Base-by-base conservation (phyloP, 2,113 vertebrate species). In the Coptodon bakossiorum region DNA sequence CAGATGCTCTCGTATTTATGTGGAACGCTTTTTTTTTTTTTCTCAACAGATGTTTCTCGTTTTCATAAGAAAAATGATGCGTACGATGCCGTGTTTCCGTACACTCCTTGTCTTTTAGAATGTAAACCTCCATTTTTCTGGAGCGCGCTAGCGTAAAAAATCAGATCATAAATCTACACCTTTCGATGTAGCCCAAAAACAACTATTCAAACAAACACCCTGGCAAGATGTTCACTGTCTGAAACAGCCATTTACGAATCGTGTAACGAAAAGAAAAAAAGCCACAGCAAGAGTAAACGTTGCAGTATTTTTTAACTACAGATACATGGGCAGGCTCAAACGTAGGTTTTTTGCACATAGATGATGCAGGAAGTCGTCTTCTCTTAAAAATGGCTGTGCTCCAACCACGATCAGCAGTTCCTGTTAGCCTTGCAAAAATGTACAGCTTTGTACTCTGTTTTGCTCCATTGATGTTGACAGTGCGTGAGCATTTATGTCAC, bases 1-100 rank as follows among this genome's bases (percentile, higher is more conserved):
- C 93, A 95, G 93, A 95, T 95, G 94, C 84, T 89, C 40, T 82
- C 50, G 85, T 85, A 83, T 86, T 91, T 88, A 91, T 89, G 85
- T 90, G 90, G 88, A 94, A 89, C 81, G 63, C 83, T 82, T 66
- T 63, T 27, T 0, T 13, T 80, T 10, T 88, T 91, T 91, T 82
- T 90, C 87, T 89, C 86, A 88, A 84, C 94, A 95, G 94, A 95
- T 94, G 95, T 94, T 94, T 88, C 38, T 43, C 68, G 45, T 93
- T 90, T 73, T 78, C 68, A 54, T 81, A 88, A 92, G 92, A 90
- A 88, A 90, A 90, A 83, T 59, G 50, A 45, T 5, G 13, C 82
- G 52, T 78, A 43, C 66, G 71, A 29, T 73, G 78, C 61, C 81
- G 9, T 38, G 43, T 89, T 91, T 83, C 54, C 56, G 2, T 78